phyloP scores from a whole-genome alignment of 2,113 vertebrate species.

The Cricetomys ansorgei region DNA sequence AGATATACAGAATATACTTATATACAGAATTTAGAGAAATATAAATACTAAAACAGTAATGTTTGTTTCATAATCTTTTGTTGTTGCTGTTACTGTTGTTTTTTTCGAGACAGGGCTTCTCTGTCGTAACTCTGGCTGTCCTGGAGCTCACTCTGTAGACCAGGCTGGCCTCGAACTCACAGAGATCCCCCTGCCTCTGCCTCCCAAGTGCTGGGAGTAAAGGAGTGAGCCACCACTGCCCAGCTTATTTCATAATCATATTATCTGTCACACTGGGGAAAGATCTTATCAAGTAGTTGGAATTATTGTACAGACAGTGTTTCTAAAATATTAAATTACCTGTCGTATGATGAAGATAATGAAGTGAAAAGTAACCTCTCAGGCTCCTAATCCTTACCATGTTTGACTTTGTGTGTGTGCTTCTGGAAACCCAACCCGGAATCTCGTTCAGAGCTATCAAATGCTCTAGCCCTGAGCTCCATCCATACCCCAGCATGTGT shows the following conservation, averaged over 20 bases:
- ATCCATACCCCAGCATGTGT: conserved; percentile 57
- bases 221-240: too few species aligned
- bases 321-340: conserved; percentile 44
- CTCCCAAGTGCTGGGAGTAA: too few species aligned
- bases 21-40: neutral
- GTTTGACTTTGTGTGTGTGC: neutral
- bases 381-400: neutral
- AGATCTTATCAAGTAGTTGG: conserved; percentile 39
- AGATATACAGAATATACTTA: too few species aligned
- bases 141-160: too few species aligned
- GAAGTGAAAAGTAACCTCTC: conserved; percentile 65
- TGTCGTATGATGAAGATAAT: conserved; percentile 64
- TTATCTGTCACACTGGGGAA: neutral
- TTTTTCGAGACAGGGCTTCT: too few species aligned
- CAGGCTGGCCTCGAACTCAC: too few species aligned
- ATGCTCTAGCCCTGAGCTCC: conserved; percentile 29
- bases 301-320: conserved; percentile 52
- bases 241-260: conserved; percentile 35
- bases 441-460: neutral
- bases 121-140: too few species aligned
- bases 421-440: neutral
- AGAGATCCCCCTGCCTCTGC: too few species aligned
- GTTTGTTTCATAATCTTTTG: conserved; percentile 41
- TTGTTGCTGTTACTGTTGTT: too few species aligned
- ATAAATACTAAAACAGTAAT: neutral